Base-by-base conservation (phyloP, 2,888 invertebrate species). In the Gasteruption jaculator region DNA sequence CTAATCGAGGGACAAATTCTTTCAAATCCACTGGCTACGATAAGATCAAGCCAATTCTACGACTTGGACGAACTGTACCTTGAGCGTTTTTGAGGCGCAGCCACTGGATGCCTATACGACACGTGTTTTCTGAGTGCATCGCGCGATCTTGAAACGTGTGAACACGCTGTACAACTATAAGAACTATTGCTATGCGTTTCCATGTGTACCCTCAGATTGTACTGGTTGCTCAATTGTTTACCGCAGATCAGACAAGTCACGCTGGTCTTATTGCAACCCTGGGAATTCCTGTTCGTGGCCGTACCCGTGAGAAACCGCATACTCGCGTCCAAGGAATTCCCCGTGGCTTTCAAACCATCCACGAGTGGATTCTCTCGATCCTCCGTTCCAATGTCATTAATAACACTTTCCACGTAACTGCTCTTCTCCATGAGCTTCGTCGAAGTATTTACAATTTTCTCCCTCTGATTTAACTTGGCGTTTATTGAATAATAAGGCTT, bases 51-150 rank as follows among this genome's bases (percentile, higher is more conserved):
- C 30, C 6, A 19, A 10, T 45, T 45, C 54, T 67, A 65, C 29
- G 64, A 60, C 49, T 68, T 68, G 8, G 61, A 50, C 18, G 61
- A 48, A 45, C 45, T 64, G 38, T 62, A 70, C 37, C 69, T 58
- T 38, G 68, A 60, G 52, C 68, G 63, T 71, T 76, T 67, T 66
- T 73, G 58, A 53, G 73, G 56, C 53, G 73, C 58, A 57, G 76
- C 61, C 61, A 76, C 80, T 5, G 88, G 87, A 71, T 90, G 90
- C 39, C 90, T 73, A 61, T 91, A 91, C 0, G 91, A 90, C 26
- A 91, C 89, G 65, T 91, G 91, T 68, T 91, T 91, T 49, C 91
- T 75, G 38, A 91, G 72, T 19, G 91, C 91, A 68, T 91, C 91
- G 45, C 91, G 76, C 38, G 90, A 91, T 47, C 91, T 78, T 26